Evolutionary conservation across 2,888 invertebrate genomes (phyloP).

Genomic region (Drosophila buzzatii): DNA sequence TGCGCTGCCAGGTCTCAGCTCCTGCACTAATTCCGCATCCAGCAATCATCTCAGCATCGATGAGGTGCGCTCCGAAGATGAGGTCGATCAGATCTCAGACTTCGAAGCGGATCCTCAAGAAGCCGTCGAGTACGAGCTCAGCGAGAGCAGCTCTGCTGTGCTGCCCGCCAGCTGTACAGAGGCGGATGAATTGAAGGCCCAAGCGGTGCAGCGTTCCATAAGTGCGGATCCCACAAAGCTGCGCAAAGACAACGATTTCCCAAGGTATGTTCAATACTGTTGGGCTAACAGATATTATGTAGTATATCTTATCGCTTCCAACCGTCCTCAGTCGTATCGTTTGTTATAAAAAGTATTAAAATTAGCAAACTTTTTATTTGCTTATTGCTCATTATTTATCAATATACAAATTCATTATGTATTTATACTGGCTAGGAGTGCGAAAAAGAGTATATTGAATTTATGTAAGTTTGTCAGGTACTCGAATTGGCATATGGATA

Average conservation of each 20-base stretch:
- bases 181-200: conserved; percentile 29
- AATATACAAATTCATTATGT: background rate
- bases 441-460: background rate
- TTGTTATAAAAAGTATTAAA: background rate
- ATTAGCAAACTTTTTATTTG: background rate
- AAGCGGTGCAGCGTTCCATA: conserved; percentile 55
- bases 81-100: conserved; percentile 82
- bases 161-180: conserved; percentile 16
- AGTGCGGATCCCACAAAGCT: conserved; percentile 54
- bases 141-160: conserved; percentile 66
- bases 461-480: background rate
- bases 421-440: too few species aligned
- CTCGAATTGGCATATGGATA: background rate
- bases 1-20: conserved; percentile 52
- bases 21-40: conserved; percentile 38
- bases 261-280: conserved; percentile 65
- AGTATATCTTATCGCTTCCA: background rate
- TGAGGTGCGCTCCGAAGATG: conserved; percentile 84
- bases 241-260: conserved; percentile 71
- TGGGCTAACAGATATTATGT: background rate
- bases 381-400: background rate
- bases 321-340: background rate
- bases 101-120: conserved; percentile 48
- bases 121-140: conserved; percentile 58
- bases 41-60: conserved; percentile 69